phyloP scores from a whole-genome alignment of 2,113 vertebrate species.

The Myanophis thanlyinensis region DNA sequence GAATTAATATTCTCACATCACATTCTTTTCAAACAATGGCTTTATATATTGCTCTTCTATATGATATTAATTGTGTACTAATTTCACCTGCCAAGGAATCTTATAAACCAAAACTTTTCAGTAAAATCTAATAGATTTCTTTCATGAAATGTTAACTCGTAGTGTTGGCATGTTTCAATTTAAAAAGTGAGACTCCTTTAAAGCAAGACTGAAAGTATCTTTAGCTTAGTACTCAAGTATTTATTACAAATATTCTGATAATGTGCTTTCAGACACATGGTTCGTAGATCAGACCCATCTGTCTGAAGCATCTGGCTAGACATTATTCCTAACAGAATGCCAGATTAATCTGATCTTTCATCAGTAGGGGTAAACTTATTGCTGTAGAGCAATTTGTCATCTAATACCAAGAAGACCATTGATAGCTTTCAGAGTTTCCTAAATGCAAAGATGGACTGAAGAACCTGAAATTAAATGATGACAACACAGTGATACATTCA shows the following conservation, averaged over 20 bases:
- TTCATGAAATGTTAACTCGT: not conserved
- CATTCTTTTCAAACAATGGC: not conserved
- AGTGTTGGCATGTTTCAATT: not conserved
- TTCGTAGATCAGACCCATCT: not conserved
- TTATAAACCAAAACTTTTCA: not conserved
- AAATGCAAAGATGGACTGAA: not conserved
- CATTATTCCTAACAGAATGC: not conserved
- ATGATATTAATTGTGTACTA: not conserved
- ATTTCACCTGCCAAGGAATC: not conserved
- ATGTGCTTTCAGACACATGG: not conserved
- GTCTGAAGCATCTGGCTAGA: not conserved
- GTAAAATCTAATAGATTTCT: not conserved
- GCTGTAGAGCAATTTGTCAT: not conserved
- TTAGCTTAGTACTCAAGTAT: not conserved
- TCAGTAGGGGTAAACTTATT: not conserved
- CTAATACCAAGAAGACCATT: not conserved
- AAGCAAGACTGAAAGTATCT: not conserved
- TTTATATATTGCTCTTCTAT: not conserved
- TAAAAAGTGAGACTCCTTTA: not conserved
- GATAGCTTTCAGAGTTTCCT: not conserved
- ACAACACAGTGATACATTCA: not conserved
- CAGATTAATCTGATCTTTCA: not conserved
- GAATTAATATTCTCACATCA: not conserved
- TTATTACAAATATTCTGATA: not conserved
- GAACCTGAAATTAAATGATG: not conserved